These are phyloP conservation scores for Falco berigora DNA, from an alignment of 2,797 vertebrate genomes.

Conservation along the genomic window DNA sequence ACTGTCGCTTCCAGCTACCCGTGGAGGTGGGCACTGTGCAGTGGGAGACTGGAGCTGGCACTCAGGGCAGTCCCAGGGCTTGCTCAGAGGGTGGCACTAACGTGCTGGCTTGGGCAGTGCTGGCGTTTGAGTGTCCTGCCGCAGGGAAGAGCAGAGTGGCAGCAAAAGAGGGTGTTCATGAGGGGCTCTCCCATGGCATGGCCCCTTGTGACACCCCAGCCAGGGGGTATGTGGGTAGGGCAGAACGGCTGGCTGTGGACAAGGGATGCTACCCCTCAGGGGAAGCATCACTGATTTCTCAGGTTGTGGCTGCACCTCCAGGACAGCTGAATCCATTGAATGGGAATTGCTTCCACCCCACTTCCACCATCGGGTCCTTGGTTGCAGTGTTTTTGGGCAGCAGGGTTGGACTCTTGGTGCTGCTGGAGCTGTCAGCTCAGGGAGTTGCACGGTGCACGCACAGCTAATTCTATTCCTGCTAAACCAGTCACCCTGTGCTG, in stretches of 20 bases:
- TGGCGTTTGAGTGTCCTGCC: neutral
- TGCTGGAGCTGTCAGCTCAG: accelerated
- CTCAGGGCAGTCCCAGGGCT: neutral
- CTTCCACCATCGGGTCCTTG: neutral
- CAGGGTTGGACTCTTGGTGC: accelerated
- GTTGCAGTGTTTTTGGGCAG: neutral
- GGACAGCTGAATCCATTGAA: neutral
- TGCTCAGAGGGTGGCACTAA: neutral
- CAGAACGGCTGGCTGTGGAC: neutral
- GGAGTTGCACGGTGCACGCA: accelerated
- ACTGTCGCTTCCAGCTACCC: neutral
- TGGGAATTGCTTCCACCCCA: neutral
- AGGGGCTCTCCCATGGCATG: neutral
- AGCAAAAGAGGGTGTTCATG: neutral
- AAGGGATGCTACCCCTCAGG: neutral
- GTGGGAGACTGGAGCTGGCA: neutral
- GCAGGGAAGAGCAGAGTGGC: neutral
- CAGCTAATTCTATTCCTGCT: neutral
- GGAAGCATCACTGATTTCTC: neutral
- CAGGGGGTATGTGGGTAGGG: accelerated
- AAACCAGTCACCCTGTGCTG: accelerated
- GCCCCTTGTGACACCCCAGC: neutral
- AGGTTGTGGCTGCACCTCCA: neutral
- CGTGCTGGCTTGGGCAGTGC: neutral
- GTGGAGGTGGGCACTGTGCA: accelerated